These are phyloP conservation scores for Epizoanthus stellaris DNA, from an alignment of 92 coral and sea anemone genomes.

Conservation along the genomic window DNA sequence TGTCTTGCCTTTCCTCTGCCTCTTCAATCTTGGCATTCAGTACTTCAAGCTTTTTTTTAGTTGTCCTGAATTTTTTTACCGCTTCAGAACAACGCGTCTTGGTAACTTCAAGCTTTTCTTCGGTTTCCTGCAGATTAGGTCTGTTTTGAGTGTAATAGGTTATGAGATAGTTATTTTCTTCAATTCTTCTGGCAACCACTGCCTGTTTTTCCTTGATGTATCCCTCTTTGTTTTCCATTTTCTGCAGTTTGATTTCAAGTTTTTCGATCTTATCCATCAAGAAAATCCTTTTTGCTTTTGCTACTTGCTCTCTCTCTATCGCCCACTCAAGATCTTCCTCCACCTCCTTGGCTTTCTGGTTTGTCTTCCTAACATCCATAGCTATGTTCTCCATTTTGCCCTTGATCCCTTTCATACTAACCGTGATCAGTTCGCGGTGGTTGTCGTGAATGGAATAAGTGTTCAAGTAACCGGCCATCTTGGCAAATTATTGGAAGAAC, in stretches of 20 bases:
- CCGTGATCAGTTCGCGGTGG: constrained; percentile 18
- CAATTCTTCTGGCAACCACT: constrained; percentile 22
- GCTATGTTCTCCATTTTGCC: not conserved
- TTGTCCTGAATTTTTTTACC: constrained; percentile 19
- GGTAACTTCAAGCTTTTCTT: constrained; percentile 21
- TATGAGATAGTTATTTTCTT: not conserved
- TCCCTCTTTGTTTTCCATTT: constrained; percentile 9
- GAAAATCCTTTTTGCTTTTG: constrained; percentile 32
- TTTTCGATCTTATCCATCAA: constrained; percentile 30
- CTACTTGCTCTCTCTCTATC: constrained; percentile 6
- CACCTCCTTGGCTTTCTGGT: constrained; percentile 17
- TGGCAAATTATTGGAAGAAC: not conserved
- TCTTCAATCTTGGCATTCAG: constrained; percentile 27
- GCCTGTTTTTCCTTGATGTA: constrained; percentile 31
- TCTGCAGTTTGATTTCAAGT: constrained; percentile 12
- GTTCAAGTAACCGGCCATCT: constrained; percentile 27
- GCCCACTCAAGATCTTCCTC: constrained; percentile 35
- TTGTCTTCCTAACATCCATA: constrained; percentile 20
- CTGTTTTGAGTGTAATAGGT: constrained; percentile 22
- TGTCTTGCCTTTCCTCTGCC: constrained; percentile 7
- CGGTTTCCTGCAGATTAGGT: constrained; percentile 26
- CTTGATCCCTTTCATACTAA: constrained; percentile 27
- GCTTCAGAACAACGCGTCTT: constrained; percentile 26
- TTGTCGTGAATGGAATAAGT: constrained; percentile 14
- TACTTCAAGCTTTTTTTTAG: constrained; percentile 31